These are phyloP conservation scores for Zaprionus vittiger DNA, from an alignment of 1,140 invertebrate species.

Conservation along the genomic window DNA sequence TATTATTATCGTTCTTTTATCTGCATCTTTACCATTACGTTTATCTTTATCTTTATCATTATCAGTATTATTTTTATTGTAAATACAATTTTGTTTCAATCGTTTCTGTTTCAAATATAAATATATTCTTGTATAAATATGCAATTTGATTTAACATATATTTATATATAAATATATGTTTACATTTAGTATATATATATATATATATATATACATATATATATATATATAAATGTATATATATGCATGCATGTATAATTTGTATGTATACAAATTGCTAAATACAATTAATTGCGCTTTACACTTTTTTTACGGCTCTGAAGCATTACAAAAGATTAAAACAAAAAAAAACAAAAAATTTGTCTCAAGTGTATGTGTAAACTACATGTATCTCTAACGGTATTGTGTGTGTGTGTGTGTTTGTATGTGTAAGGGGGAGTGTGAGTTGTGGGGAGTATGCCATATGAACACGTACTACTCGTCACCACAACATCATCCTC, in stretches of 20 bases:
- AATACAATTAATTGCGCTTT: constrained; percentile 80
- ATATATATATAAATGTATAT: constrained; percentile 12
- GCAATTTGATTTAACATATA: constrained; percentile 20
- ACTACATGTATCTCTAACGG: constrained; percentile 46
- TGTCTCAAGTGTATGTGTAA: constrained; percentile 48
- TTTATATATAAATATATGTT: constrained; percentile 15
- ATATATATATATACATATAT: constrained; percentile 19
- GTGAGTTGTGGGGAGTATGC: constrained; percentile 39
- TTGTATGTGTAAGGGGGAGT: constrained; percentile 22
- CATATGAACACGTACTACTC: constrained; percentile 64
- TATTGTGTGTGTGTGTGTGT: constrained; percentile 38
- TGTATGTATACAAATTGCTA: constrained; percentile 74
- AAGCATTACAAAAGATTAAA: constrained; percentile 67
- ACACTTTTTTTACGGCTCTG: constrained; percentile 71
- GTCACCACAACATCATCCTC: constrained; percentile 46
- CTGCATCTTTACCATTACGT: not conserved
- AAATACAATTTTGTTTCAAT: constrained; percentile 68
- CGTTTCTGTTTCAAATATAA: constrained; percentile 48
- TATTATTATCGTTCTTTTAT: not conserved
- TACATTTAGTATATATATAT: not conserved
- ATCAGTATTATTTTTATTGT: constrained; percentile 39
- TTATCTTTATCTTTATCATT: constrained; percentile 12
- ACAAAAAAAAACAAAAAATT: constrained; percentile 60
- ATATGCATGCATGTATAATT: constrained; percentile 38
- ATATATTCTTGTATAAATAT: constrained; percentile 28